A percentile compares a stretch with the other conserved stretches of the same genome.
phyloP scores from a whole-genome alignment of 2,797 vertebrate genomes.

The Anguilla pacifica region DNA sequence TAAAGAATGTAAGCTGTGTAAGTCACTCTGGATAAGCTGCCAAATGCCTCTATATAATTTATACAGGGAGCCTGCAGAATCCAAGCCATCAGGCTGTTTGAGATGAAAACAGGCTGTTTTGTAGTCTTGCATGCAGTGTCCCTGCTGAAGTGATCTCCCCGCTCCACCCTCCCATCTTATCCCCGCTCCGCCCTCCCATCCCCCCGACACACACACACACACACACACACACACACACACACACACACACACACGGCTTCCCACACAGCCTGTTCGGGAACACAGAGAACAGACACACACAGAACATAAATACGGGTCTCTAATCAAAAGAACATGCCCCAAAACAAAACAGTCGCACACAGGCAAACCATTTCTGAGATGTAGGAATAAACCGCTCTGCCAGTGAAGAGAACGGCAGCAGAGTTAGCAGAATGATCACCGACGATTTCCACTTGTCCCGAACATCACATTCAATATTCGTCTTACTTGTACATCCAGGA shows the following conservation, averaged over 20 bases:
- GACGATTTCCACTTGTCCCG: neutral
- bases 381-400: neutral
- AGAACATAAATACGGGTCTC: neutral
- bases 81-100: neutral
- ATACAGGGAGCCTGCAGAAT: neutral
- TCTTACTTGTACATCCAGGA: neutral
- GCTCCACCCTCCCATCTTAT: too few relatives aligned
- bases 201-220: too few relatives aligned
- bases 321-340: neutral
- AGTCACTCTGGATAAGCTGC: neutral
- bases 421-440: neutral
- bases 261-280: too few relatives aligned
- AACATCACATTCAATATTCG: neutral
- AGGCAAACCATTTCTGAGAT: neutral
- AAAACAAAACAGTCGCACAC: neutral
- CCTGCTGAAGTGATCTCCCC: neutral
- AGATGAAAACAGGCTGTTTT: neutral
- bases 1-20: neutral
- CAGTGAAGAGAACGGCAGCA: neutral
- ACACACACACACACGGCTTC: too few relatives aligned
- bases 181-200: too few relatives aligned
- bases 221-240: too few relatives aligned
- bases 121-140: too few relatives aligned
- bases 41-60: neutral
- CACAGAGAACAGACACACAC: neutral